These are phyloP conservation scores for Urocitellus parryii DNA, from an alignment of 2,113 vertebrate genomes.

Conservation along the genomic window DNA sequence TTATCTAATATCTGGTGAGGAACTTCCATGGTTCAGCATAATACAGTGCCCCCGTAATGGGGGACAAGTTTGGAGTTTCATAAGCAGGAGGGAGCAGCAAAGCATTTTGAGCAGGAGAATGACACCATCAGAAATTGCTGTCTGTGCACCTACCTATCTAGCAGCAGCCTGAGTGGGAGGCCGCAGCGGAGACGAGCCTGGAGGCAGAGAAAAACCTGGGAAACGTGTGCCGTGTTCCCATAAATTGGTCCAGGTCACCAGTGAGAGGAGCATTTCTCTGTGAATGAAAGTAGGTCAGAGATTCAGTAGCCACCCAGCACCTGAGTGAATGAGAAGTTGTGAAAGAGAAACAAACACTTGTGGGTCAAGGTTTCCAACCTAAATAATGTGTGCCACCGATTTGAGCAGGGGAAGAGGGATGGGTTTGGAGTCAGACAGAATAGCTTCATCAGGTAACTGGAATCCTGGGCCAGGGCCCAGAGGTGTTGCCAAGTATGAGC, in stretches of 20 bases:
- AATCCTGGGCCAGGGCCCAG: background rate
- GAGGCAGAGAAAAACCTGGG: background rate
- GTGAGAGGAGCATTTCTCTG: background rate
- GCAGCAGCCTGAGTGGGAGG: background rate
- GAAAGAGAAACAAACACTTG: background rate
- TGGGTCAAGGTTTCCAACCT: background rate
- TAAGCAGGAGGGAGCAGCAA: background rate
- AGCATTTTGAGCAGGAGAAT: background rate
- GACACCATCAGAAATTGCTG: background rate
- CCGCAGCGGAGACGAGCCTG: background rate
- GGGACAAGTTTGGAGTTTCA: background rate
- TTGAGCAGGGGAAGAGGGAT: background rate
- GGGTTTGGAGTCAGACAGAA: background rate
- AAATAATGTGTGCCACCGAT: background rate
- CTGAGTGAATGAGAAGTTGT: conserved; percentile 29
- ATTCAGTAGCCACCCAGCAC: background rate
- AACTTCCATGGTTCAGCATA: rapidly evolving
- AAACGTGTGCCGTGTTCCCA: background rate
- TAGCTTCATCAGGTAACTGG: background rate
- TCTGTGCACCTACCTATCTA: background rate
- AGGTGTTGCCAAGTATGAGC: too few relatives aligned
- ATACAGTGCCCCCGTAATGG: background rate
- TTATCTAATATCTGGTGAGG: background rate
- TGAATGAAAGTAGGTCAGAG: conserved; percentile 45
- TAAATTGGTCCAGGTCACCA: background rate